A percentile compares a stretch with the other conserved stretches of the same genome.
Evolutionary conservation across 2,888 invertebrate genomes (phyloP).

Genomic region (Eupithecia subfuscata): DNA sequence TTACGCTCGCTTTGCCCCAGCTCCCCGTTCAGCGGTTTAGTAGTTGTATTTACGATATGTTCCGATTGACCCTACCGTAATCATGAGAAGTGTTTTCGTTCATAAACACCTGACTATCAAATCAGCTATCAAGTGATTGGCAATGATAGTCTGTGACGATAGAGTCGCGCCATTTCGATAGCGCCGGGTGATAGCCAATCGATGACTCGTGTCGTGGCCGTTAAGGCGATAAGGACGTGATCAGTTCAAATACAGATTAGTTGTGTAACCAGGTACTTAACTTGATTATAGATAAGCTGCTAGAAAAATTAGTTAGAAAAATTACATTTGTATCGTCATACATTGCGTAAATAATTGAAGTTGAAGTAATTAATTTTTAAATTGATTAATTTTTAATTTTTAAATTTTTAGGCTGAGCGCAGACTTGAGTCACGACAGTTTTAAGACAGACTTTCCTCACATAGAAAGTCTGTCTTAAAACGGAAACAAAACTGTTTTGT

Average conservation of each 20-base stretch:
- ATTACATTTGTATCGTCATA: too few relatives aligned
- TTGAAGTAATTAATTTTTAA: too few relatives aligned
- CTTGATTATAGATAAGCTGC: not conserved
- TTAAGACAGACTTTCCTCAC: too few relatives aligned
- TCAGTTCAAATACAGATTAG: not conserved
- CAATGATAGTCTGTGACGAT: not conserved
- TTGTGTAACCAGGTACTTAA: not conserved
- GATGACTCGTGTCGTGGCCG: conserved; percentile 8
- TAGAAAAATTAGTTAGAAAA: not conserved
- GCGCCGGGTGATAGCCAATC: not conserved
- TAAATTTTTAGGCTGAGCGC: too few relatives aligned
- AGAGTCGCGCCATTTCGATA: conserved; percentile 12
- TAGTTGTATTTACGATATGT: not conserved
- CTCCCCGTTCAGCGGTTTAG: too few relatives aligned
- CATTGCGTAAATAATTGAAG: too few relatives aligned
- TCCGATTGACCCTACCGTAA: not conserved
- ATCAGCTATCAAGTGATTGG: not conserved
- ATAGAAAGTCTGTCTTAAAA: too few relatives aligned
- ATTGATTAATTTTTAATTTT: too few relatives aligned
- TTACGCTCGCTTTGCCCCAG: not conserved
- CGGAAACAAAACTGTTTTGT: too few relatives aligned
- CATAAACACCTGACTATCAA: not conserved
- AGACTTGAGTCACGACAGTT: too few relatives aligned
- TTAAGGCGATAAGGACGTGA: not conserved
- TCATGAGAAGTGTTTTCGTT: not conserved